A percentile compares a stretch with the other conserved stretches of the same genome.
These are phyloP conservation scores for Falco novaeseelandiae DNA, from an alignment of 2,797 vertebrate species.

Conservation along the genomic window DNA sequence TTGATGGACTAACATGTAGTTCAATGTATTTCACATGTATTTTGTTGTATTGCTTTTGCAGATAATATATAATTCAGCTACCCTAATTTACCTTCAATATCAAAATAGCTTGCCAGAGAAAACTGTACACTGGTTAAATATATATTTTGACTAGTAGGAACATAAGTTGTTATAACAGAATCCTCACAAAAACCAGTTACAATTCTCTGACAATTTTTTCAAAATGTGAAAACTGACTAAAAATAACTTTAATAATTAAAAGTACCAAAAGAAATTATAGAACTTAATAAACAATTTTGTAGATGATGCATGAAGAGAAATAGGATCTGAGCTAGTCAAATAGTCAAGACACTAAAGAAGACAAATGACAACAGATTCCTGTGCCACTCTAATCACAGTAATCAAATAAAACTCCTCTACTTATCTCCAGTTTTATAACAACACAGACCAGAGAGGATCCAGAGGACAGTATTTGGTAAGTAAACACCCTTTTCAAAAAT, in stretches of 20 bases:
- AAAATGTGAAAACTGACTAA: not conserved
- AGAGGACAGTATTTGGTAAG: not conserved
- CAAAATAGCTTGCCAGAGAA: not conserved
- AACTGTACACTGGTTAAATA: not conserved
- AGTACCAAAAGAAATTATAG: not conserved
- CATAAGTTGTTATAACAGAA: not conserved
- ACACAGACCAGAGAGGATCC: not conserved
- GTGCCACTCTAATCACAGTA: not conserved
- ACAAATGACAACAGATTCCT: not conserved
- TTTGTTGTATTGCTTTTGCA: not conserved
- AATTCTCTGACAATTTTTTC: not conserved
- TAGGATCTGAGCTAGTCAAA: not conserved
- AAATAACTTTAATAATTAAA: not conserved
- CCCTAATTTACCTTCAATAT: not conserved
- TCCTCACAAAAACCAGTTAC: not conserved
- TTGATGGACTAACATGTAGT: not conserved
- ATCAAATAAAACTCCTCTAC: not conserved
- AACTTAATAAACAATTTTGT: slow-evolving; percentile 21
- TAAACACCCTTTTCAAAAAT: not conserved
- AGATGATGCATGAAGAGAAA: not conserved
- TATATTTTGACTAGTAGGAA: not conserved
- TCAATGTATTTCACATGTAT: not conserved
- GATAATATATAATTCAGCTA: not conserved
- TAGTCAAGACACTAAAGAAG: not conserved
- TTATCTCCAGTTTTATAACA: not conserved